phyloP scores from a whole-genome alignment of 1,140 invertebrate genomes.

The Apolygus lucorum region DNA sequence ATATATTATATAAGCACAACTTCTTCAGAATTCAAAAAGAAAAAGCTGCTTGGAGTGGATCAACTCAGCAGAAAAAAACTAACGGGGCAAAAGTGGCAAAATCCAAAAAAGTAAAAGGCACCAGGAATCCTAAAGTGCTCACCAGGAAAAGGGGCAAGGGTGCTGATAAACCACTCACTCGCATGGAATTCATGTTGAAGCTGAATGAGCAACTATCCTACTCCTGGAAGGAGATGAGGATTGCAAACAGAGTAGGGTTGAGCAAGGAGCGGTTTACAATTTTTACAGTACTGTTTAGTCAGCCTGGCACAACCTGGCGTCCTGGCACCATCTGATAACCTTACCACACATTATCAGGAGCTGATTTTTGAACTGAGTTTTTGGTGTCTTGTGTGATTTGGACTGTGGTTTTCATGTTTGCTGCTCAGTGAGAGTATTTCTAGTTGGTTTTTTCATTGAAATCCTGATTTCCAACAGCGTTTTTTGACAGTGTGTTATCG shows the following conservation, averaged over 20 bases:
- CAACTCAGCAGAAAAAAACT: not conserved
- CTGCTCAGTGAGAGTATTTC: no score
- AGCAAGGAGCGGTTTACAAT: not conserved
- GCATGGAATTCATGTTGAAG: not conserved
- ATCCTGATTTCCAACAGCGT: no score
- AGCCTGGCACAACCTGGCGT: no score
- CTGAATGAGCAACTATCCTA: not conserved
- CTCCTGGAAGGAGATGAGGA: not conserved
- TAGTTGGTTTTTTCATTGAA: no score
- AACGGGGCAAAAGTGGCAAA: not conserved
- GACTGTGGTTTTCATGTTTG: no score
- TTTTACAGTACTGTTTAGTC: no score
- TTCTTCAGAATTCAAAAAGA: not conserved
- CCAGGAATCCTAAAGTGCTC: not conserved
- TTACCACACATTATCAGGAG: no score
- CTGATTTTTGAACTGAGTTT: no score
- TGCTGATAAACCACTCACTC: not conserved
- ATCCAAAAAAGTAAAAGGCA: conserved; percentile 18
- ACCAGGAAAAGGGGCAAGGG: not conserved
- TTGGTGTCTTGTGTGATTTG: no score
- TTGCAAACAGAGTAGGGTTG: not conserved
- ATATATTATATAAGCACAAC: not conserved
- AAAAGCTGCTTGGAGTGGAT: not conserved
- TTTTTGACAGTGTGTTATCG: no score
- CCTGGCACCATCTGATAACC: no score